Evolutionary conservation across 2,113 vertebrate species (phyloP).

Genomic region (Platichthys stellatus): DNA sequence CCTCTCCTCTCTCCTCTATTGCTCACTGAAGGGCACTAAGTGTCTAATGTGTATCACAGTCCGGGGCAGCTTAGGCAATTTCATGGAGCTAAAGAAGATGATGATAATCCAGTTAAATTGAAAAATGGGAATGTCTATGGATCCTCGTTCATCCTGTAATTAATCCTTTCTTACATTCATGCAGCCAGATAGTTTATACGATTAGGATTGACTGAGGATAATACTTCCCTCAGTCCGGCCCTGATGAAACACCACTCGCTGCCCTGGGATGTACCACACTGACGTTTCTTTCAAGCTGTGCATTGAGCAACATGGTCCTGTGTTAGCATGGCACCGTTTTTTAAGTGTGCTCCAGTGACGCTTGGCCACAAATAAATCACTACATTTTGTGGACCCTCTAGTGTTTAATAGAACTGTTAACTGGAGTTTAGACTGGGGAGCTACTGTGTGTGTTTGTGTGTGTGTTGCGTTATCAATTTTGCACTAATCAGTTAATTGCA

Average conservation of each 20-base stretch:
- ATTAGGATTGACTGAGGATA: slow-evolving; percentile 68
- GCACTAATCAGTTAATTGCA: neutral
- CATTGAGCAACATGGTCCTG: slow-evolving; percentile 1
- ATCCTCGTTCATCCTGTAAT: slow-evolving; percentile 69
- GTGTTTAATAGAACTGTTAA: slow-evolving; percentile 60
- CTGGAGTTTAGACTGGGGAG: slow-evolving; percentile 22
- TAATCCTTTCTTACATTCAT: slow-evolving; percentile 70
- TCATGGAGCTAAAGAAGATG: slow-evolving; percentile 66
- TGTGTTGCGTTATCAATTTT: slow-evolving; percentile 15
- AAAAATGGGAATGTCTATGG: slow-evolving; percentile 69
- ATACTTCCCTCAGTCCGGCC: slow-evolving; percentile 39
- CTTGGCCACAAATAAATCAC: slow-evolving; percentile 43
- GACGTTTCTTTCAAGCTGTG: slow-evolving; percentile 28
- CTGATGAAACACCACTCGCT: slow-evolving; percentile 18
- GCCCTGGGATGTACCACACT: slow-evolving; percentile 30
- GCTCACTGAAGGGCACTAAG: slow-evolving; percentile 68
- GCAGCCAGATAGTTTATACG: slow-evolving; percentile 61
- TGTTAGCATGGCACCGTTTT: slow-evolving; percentile 8
- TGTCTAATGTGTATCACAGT: slow-evolving; percentile 60
- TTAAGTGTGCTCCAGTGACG: slow-evolving; percentile 37
- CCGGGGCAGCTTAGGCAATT: slow-evolving; percentile 65
- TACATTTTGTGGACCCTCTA: slow-evolving; percentile 15
- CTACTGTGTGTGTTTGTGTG: neutral
- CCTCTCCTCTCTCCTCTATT: slow-evolving; percentile 52
- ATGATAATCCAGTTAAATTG: slow-evolving; percentile 82